phyloP scores from a whole-genome alignment of 2,797 vertebrate genomes.

The Ispidina lecontei region DNA sequence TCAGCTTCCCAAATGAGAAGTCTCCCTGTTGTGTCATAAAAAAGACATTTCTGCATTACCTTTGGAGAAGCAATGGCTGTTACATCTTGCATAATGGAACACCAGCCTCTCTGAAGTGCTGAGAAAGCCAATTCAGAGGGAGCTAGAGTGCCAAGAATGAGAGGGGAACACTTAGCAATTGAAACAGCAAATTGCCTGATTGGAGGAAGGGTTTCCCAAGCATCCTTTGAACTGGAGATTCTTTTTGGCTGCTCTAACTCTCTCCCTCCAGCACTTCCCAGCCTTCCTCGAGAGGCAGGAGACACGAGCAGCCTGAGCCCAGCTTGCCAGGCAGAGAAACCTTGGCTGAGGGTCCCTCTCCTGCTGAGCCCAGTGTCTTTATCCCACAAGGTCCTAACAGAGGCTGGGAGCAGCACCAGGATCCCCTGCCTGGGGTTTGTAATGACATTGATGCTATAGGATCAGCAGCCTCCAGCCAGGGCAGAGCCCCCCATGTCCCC shows the following conservation, averaged over 20 bases:
- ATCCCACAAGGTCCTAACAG: accelerated
- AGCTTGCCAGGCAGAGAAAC: neutral
- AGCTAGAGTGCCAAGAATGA: neutral
- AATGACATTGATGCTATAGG: accelerated
- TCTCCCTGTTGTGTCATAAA: constrained; percentile 25
- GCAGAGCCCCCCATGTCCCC: neutral
- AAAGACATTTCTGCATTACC: neutral
- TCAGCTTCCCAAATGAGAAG: constrained; percentile 16
- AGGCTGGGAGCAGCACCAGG: neutral
- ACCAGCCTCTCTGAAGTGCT: neutral
- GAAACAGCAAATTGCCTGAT: neutral
- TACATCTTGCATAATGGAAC: neutral
- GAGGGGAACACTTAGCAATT: neutral
- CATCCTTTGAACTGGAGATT: neutral
- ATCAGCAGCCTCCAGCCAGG: neutral
- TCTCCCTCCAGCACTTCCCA: neutral
- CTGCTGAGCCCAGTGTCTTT: accelerated
- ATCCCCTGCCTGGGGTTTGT: accelerated
- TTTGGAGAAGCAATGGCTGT: neutral
- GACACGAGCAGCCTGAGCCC: accelerated
- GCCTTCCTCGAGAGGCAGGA: accelerated
- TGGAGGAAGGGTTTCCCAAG: neutral
- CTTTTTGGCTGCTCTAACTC: neutral
- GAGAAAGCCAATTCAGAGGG: neutral
- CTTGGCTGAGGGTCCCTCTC: accelerated